A percentile compares a stretch with the other conserved stretches of the same genome.
These are phyloP conservation scores for Harpagifer antarcticus DNA, from an alignment of 2,797 vertebrate genomes.

Conservation along the genomic window DNA sequence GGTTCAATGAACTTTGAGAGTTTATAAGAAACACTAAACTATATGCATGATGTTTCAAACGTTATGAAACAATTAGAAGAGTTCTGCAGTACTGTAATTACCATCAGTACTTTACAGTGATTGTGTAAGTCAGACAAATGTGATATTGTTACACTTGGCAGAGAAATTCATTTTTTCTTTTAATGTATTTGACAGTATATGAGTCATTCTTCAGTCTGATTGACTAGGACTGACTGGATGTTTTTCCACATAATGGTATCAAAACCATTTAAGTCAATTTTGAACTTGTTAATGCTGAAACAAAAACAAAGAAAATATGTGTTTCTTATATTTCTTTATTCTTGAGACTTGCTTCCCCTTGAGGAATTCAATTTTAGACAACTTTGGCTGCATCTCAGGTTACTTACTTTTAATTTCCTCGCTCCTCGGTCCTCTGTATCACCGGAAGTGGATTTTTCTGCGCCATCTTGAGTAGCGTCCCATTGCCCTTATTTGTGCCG, in stretches of 20 bases:
- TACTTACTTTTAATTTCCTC: no score
- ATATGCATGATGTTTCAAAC: not conserved
- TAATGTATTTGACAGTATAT: not conserved
- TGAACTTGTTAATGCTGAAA: not conserved
- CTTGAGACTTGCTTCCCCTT: constrained; percentile 13
- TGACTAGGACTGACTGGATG: not conserved
- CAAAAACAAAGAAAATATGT: not conserved
- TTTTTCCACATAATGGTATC: not conserved
- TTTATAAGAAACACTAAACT: not conserved
- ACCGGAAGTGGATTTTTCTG: no score
- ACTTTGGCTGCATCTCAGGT: not conserved
- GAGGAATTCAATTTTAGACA: constrained; percentile 28
- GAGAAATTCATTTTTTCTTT: not conserved
- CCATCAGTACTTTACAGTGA: constrained; percentile 2
- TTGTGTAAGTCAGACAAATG: constrained; percentile 25
- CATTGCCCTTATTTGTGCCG: no score
- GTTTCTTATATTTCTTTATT: constrained; percentile 4
- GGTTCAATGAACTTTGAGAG: not conserved
- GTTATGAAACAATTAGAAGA: not conserved
- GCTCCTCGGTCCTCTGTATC: no score
- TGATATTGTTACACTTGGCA: constrained; percentile 11
- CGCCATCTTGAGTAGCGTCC: no score
- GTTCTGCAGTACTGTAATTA: not conserved
- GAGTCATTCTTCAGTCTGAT: constrained; percentile 10
- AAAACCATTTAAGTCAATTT: not conserved